Evolutionary conservation across 2,113 vertebrate genomes (phyloP).

Genomic region (Misgurnus mizolepis): DNA sequence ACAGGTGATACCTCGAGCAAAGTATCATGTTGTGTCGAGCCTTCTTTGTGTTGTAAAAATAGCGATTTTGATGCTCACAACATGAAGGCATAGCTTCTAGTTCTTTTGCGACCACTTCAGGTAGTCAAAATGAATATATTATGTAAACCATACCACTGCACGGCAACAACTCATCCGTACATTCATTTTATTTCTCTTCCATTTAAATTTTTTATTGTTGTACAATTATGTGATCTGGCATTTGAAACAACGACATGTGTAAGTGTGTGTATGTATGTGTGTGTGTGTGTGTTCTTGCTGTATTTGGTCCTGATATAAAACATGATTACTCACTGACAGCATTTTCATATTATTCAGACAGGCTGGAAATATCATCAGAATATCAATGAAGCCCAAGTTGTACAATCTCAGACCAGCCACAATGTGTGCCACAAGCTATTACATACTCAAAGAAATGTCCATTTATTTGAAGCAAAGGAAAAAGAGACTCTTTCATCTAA

Average conservation of each 20-base stretch:
- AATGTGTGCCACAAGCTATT: constrained; percentile 56
- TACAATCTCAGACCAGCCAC: constrained; percentile 35
- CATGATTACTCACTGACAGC: constrained; percentile 38
- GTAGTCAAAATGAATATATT: no score
- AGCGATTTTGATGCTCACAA: no score
- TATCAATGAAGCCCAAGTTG: constrained; percentile 47
- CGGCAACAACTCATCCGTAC: no score
- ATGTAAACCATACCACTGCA: no score
- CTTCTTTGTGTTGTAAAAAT: no score
- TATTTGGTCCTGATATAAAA: constrained; percentile 28
- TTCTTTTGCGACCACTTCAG: no score
- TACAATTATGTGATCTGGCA: not conserved
- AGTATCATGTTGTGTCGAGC: no score
- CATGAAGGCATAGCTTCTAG: no score
- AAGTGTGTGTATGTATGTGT: not conserved
- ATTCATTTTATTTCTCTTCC: not conserved
- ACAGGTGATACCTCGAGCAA: no score
- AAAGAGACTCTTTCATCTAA: constrained; percentile 33
- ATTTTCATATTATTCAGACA: constrained; percentile 53
- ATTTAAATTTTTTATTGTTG: not conserved
- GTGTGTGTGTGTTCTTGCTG: not conserved
- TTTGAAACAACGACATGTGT: not conserved
- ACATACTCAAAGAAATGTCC: constrained; percentile 43
- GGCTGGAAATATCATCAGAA: constrained; percentile 49
- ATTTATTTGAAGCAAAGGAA: constrained; percentile 27